Evolutionary conservation across 2,888 invertebrate species (phyloP).

Genomic region (Spilarctia lutea): DNA sequence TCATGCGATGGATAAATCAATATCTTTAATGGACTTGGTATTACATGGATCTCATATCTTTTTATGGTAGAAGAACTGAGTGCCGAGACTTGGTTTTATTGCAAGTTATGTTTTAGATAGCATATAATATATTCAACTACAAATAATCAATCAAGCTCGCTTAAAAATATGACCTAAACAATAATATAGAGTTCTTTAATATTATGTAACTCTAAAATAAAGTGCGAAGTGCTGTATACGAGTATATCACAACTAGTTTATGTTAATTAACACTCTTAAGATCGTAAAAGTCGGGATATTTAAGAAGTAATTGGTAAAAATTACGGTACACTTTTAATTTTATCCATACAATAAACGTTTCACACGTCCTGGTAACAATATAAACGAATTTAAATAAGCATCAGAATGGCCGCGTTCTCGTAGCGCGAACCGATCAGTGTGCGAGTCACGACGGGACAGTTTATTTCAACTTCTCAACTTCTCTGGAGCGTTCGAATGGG

Average conservation of each 20-base stretch:
- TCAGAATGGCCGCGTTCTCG: conserved; percentile 52
- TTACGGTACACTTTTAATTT: conserved; percentile 28
- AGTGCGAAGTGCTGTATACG: neutral
- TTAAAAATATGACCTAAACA: neutral
- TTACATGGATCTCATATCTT: too few relatives aligned
- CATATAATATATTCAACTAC: too few relatives aligned
- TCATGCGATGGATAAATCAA: too few relatives aligned
- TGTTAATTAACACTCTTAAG: neutral
- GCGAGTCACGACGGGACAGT: conserved; percentile 83
- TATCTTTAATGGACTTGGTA: too few relatives aligned
- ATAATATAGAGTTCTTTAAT: neutral
- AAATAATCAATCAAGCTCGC: neutral
- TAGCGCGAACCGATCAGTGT: conserved; percentile 63
- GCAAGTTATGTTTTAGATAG: too few relatives aligned
- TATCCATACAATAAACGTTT: conserved; percentile 22
- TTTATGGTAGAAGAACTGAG: too few relatives aligned
- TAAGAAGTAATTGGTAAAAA: neutral
- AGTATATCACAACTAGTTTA: neutral
- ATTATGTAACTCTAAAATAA: neutral
- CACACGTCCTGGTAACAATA: conserved; percentile 50
- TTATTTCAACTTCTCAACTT: conserved; percentile 84
- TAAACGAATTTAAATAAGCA: conserved; percentile 56
- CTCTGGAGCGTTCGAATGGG: conserved; percentile 78
- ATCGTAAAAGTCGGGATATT: neutral
- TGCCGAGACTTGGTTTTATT: too few relatives aligned